Conservation (phyloP, 2,113 vertebrate species). For the Helogale parvula region DNA sequence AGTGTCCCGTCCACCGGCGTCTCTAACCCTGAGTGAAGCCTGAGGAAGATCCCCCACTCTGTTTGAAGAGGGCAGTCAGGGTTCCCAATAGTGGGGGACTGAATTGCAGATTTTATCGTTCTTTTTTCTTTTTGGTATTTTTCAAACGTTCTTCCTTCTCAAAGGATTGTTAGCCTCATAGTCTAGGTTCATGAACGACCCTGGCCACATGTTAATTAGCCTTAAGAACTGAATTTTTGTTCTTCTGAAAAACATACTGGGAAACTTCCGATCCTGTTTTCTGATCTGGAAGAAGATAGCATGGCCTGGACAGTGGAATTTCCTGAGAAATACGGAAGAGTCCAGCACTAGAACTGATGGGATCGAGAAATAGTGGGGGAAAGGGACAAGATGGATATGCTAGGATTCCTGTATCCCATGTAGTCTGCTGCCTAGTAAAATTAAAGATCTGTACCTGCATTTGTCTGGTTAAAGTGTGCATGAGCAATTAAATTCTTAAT, state of each 20-base stretch:
- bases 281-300: background rate
- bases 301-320: background rate
- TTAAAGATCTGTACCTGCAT: background rate
- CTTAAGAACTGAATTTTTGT: constrained; percentile 23
- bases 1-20: too few relatives aligned
- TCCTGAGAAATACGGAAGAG: background rate
- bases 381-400: background rate
- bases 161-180: background rate
- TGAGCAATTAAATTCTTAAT: constrained; percentile 41
- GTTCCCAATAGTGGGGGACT: background rate
- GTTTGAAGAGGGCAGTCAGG: background rate
- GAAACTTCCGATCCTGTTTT: background rate
- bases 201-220: background rate
- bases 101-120: background rate
- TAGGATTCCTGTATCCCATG: background rate
- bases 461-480: background rate
- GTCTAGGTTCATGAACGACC: background rate
- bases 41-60: background rate
- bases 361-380: background rate
- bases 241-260: background rate
- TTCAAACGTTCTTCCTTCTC: background rate
- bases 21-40: background rate
- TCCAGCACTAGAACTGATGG: background rate
- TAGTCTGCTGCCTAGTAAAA: background rate
- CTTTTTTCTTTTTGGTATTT: background rate